Base-by-base conservation (phyloP, 2,797 vertebrate genomes). In the Brachymystax lenok region DNA sequence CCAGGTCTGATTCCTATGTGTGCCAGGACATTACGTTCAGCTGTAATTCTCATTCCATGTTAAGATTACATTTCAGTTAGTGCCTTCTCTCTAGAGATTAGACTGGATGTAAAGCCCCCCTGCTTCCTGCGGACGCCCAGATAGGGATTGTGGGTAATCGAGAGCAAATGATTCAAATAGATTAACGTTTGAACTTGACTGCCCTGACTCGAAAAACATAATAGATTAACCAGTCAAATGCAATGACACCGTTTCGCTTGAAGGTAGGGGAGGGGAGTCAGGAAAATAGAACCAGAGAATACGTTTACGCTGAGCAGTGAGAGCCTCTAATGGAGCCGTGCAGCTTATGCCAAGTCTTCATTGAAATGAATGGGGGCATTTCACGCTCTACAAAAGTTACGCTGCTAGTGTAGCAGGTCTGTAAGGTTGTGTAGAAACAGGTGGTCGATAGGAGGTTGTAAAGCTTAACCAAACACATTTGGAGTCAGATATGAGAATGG, bases 131-230 rank as follows among this genome's bases (percentile, higher is more conserved):
- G 71, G 75, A 74, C 72, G 35, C 67, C 77, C 54, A 82, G 69
- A 83, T 72, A 54, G 67, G 3, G 14, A 7, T 69, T 77, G 54
- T 73, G 76, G 84, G 85, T 90, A 87, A 89, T 77, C 73, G 75
- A 87, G 82, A 81, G 78, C 81, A 78, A 87, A 85, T 85, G 64
- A 88, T 85, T 90, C 75, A 89, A 86, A 86, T 73, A 79, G 86
- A 88, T 90, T 88, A 78, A 82, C 79, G 16, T 50, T 63, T 77
- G 78, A 12, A 64, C 63, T 77, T 84, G 83, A 88, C 86, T 83
- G 74, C 76, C 35, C 28, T 64, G 75, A 67, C 70, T 69, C 67
- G 4, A 14, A 10, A 28, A 54, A 21, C 24, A 8, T 70, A 1
- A 14, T 13, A 64, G 75, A 56, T 71, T 51, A 69, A 75, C 6